Conservation (phyloP, 2,888 invertebrate species). For the Chydorus sphaericus region DNA sequence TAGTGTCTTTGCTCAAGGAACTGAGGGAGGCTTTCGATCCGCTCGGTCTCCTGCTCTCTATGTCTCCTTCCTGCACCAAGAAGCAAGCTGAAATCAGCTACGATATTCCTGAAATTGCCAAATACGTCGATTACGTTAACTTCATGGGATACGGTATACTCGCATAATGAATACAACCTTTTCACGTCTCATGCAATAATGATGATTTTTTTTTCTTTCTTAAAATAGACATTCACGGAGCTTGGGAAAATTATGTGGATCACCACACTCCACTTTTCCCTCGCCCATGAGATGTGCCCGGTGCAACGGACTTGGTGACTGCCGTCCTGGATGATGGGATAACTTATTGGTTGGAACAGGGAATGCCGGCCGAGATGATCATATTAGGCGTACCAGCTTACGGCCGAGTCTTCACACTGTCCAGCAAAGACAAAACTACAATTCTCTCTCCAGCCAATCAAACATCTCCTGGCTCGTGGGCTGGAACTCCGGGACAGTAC, state of each 20-base stretch:
- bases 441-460: conserved; percentile 46
- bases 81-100: conserved; percentile 36
- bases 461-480: conserved; percentile 37
- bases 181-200: too few species aligned
- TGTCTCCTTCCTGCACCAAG: conserved; percentile 42
- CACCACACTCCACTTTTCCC: conserved; percentile 3
- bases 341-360: conserved; percentile 38
- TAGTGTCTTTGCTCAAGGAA: conserved; percentile 38
- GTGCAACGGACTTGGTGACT: too few species aligned
- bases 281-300: not conserved
- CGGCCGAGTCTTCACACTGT: conserved; percentile 49
- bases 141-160: conserved; percentile 9
- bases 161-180: too few species aligned
- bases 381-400: conserved; percentile 54
- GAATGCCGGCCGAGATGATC: conserved; percentile 45
- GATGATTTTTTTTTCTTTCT: conserved; percentile 45
- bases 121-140: conserved; percentile 26
- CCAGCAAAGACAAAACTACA: conserved; percentile 29
- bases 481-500: conserved; percentile 45
- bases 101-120: conserved; percentile 39
- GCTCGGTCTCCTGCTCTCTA: conserved; percentile 38
- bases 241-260: conserved; percentile 21
- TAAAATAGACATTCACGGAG: conserved; percentile 29
- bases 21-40: conserved; percentile 38
- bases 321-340: conserved; percentile 27